A percentile compares a stretch with the other conserved stretches of the same genome.
Conservation (phyloP, 1,140 invertebrate genomes). For the Nixonia krombeini region DNA sequence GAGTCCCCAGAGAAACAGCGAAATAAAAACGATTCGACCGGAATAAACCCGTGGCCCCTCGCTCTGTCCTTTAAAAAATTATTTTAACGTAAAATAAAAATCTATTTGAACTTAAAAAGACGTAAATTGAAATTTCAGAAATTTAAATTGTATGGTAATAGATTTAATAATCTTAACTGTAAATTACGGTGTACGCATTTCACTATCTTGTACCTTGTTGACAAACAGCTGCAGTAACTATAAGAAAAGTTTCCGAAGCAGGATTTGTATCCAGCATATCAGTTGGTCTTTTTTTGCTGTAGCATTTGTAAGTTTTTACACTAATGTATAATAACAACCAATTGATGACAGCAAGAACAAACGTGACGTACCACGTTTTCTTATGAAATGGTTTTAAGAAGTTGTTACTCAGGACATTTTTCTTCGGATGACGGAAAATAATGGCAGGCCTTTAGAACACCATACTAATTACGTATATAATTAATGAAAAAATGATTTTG, state of each 20-base stretch:
- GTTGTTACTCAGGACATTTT: slow-evolving; percentile 72
- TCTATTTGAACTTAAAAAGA: too few species aligned
- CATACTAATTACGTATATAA: background rate
- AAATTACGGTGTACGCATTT: too few species aligned
- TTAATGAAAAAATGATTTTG: too few species aligned
- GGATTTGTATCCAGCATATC: slow-evolving; percentile 23
- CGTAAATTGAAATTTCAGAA: too few species aligned
- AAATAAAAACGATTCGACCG: slow-evolving; percentile 75
- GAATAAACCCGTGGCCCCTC: slow-evolving; percentile 70
- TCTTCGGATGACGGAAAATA: slow-evolving; percentile 77
- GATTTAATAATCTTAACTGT: too few species aligned
- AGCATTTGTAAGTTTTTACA: slow-evolving; percentile 34
- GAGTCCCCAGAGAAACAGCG: slow-evolving; percentile 76
- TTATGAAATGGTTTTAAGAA: slow-evolving; percentile 55
- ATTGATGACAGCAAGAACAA: slow-evolving; percentile 36
- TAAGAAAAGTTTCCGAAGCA: slow-evolving; percentile 57
- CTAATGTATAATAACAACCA: slow-evolving; percentile 45
- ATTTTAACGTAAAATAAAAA: too few species aligned
- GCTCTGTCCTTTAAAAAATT: too few species aligned
- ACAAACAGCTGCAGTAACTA: slow-evolving; percentile 66
- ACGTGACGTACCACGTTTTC: slow-evolving; percentile 49
- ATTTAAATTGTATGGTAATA: too few species aligned
- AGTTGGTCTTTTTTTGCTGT: slow-evolving; percentile 1
- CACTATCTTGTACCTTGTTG: slow-evolving; percentile 76
- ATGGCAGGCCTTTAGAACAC: slow-evolving; percentile 72